Evolutionary conservation across 2,888 invertebrate genomes (phyloP), one percentile per base, ranked within the genome.

Genomic region (Galerucella pusilla): DNA sequence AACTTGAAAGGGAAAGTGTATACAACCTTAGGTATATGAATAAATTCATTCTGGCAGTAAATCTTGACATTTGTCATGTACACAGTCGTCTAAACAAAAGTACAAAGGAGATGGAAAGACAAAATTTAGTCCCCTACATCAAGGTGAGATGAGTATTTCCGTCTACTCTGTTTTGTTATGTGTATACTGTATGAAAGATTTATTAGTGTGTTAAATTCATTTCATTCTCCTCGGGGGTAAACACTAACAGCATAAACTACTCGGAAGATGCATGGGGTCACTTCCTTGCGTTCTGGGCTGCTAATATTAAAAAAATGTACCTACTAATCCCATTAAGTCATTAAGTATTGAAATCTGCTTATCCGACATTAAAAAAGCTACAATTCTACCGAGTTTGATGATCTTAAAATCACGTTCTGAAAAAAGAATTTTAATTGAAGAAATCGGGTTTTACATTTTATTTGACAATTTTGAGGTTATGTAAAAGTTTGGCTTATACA

Each of bases 81-180:
- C 81, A 76, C 77, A 79, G 81, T 80, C 81, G 80, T 81, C 80
- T 79, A 80, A 80, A 82, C 83, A 82, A 83, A 83, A 83, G 81
- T 83, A 80, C 73, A 78, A 79, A 77, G 67, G 79, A 78, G 71
- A 46, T 46, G 46, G 12, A 65, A 46, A 71, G 71, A 65, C 54
- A 59, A 45, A 25, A 57, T 52, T 35, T 63, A 65, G 66, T 49
- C 49, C 76, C 78, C 80, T 83, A 81, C 80, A 82, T 83, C 82
- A 83, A 82, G 78, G 75, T 77, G 77, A 82, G 79, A 73, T 77
- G 77, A 76, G 78, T 78, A 81, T 81, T 81, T 71, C 75, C 74
- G 74, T 74, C 74, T 74, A 70, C 74, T 42, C 28, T 64, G 63
- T 57, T 57, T 57, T 72, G 72, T 65, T 57, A 28, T 72, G 66